Evolutionary conservation across 2,113 vertebrate species (phyloP), one percentile per base, ranked within the genome.

Genomic region (Dunckerocampus dactyliophorus): DNA sequence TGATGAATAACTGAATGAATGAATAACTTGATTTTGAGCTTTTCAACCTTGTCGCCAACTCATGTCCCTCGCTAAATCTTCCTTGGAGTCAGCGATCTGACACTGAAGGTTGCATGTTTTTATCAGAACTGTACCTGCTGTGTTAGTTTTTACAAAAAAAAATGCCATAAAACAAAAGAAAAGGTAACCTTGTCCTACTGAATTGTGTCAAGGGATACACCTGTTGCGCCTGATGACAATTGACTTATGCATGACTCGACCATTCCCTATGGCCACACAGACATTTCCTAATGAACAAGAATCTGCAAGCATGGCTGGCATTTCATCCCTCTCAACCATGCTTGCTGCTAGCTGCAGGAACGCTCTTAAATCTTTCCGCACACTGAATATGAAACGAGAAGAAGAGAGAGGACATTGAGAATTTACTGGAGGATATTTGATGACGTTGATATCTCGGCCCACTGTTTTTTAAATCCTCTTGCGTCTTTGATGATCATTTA

Each of bases 221-320:
- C 62, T 74, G 53, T 61, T 75, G 28, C 63, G 34, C 24, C 22
- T 21, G 21, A 66, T 59, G 67, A 77, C 71, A 64, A 24, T 42
- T 46, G 47, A 52, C 66, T 69, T 73, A 47, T 43, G 42, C 62
- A 54, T 63, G 39, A 31, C 47, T 45, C 49, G 42, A 24, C 11
- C 56, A 11, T 54, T 79, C 74, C 61, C 64, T 24, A 2, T 46
- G 48, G 57, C 52, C 69, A 69, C 74, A 80, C 59, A 78, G 62
- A 74, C 74, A 70, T 76, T 77, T 84, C 76, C 72, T 87, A 89
- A 88, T 88, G 81, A 85, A 82, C 79, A 81, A 67, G 80, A 88
- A 89, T 91, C 75, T 85, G 72, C 70, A 85, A 75, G 77, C 77
- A 83, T 78, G 84, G 51, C 72, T 81, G 87, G 88, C 62, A 90